These are phyloP conservation scores for Lagenorhynchus albirostris DNA, from an alignment of 2,113 vertebrate genomes.

Conservation along the genomic window DNA sequence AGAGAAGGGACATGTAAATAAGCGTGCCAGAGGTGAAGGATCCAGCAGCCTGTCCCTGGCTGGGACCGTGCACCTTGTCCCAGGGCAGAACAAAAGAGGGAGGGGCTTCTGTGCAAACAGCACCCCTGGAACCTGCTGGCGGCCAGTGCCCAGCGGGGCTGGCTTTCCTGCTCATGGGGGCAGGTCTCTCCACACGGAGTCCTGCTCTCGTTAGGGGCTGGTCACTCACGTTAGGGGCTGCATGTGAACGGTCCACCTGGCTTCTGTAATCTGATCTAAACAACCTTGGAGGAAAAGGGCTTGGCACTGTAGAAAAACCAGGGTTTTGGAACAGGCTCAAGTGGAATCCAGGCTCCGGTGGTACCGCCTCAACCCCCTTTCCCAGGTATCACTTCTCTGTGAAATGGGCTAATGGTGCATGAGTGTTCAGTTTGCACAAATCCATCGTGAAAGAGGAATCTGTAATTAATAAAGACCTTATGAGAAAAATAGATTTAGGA, in stretches of 20 bases:
- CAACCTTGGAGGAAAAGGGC: neutral
- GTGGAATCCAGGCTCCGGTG: too few species aligned
- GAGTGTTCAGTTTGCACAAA: neutral
- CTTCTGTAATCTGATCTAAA: neutral
- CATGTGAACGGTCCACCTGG: accelerated
- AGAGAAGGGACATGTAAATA: neutral
- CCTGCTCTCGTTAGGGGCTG: too few species aligned
- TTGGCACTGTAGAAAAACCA: neutral
- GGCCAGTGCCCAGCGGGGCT: accelerated
- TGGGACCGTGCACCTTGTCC: neutral
- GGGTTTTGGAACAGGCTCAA: neutral
- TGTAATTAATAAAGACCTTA: neutral
- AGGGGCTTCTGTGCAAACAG: too few species aligned
- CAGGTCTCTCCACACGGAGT: neutral
- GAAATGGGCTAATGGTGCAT: neutral
- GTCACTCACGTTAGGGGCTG: neutral
- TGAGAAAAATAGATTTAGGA: neutral
- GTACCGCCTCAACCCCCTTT: neutral
- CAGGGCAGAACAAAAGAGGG: neutral
- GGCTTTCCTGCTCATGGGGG: neutral
- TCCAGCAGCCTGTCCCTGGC: neutral
- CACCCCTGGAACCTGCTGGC: neutral
- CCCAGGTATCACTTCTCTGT: neutral
- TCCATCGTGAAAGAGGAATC: neutral
- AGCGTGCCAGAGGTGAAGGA: neutral